Evolutionary conservation across 2,797 vertebrate genomes (phyloP).

Genomic region (Hydrocynus forskahlii): DNA sequence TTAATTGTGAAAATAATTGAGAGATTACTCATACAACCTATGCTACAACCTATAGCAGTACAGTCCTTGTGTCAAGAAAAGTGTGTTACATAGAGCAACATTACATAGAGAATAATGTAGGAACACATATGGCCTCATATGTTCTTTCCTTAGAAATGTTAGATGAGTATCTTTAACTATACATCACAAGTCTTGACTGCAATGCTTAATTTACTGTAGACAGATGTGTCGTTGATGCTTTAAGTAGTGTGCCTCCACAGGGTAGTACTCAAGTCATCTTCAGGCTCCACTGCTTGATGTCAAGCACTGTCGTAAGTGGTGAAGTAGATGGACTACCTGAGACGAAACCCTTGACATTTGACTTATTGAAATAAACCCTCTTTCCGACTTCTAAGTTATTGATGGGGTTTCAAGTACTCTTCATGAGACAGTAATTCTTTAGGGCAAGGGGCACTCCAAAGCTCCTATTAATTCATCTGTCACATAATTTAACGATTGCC

Average conservation of each 20-base stretch:
- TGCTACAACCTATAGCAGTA: too few relatives aligned
- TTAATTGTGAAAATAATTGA: too few relatives aligned
- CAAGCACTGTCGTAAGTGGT: neutral
- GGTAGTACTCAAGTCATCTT: neutral
- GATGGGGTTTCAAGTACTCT: slow-evolving; percentile 57
- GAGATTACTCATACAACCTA: too few relatives aligned
- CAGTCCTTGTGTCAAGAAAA: neutral
- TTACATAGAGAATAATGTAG: too few relatives aligned
- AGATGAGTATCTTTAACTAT: neutral
- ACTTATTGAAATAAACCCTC: slow-evolving; percentile 68
- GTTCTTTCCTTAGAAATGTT: neutral
- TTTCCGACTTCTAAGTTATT: slow-evolving; percentile 65
- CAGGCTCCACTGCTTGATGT: neutral
- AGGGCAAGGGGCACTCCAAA: neutral
- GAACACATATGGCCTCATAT: too few relatives aligned
- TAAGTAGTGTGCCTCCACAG: neutral
- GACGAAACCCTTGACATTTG: slow-evolving; percentile 4
- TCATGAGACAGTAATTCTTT: neutral
- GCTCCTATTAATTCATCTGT: slow-evolving; percentile 9
- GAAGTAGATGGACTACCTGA: neutral
- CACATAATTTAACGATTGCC: slow-evolving; percentile 1
- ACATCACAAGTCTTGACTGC: neutral
- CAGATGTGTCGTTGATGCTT: neutral
- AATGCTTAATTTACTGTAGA: neutral
- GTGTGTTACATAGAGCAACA: neutral